Conservation (phyloP, 37 sponge, comb jelly and placozoan genomes). For the Diacarnus erythraeanus region DNA sequence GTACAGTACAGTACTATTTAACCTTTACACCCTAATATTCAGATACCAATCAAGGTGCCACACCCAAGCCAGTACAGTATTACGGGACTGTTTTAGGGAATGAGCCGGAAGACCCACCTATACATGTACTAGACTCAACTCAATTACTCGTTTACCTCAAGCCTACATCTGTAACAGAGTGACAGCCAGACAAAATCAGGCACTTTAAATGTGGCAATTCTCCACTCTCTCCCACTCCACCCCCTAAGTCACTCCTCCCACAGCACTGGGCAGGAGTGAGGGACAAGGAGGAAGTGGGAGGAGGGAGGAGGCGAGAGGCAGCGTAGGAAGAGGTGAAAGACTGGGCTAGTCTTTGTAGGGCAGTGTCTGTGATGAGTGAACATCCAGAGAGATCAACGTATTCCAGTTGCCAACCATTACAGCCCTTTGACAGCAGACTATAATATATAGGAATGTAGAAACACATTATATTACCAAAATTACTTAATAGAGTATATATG, state of each 20-base stretch:
- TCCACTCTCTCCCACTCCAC: neutral
- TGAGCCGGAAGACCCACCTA: no score
- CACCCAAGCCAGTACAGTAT: no score
- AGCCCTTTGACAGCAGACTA: constrained; percentile 10
- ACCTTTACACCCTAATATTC: no score
- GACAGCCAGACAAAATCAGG: constrained; percentile 74
- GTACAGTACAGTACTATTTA: no score
- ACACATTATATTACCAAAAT: no score
- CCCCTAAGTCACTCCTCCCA: neutral
- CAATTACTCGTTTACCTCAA: constrained; percentile 65
- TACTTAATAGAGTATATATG: no score
- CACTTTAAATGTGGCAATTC: constrained; percentile 28
- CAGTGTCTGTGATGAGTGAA: constrained; percentile 57
- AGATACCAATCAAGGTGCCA: no score
- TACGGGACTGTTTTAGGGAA: no score
- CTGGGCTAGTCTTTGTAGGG: constrained; percentile 66
- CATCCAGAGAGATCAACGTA: constrained; percentile 73
- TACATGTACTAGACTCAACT: no score
- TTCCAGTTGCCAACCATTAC: constrained; percentile 34
- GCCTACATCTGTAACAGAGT: constrained; percentile 77
- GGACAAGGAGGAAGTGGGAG: neutral
- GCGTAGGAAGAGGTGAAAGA: constrained; percentile 42
- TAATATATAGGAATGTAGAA: neutral
- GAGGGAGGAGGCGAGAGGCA: constrained; percentile 4
- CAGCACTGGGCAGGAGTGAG: neutral